Base-by-base conservation (phyloP, 1,140 invertebrate genomes). In the Chironomus tepperi region DNA sequence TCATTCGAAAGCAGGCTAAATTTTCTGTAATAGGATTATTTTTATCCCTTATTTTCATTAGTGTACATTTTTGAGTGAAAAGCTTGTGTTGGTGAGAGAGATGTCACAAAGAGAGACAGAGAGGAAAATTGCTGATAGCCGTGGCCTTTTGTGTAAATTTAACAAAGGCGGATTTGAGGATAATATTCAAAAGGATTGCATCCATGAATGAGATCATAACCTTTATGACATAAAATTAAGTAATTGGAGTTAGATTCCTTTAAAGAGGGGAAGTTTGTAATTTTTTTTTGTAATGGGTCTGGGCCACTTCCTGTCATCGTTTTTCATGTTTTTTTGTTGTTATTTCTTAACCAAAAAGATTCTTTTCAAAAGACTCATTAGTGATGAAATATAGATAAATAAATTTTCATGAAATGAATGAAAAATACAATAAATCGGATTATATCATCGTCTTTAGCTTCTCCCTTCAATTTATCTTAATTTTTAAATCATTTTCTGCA, bases 41-140 rank as follows among this genome's bases (percentile, higher is more conserved):
- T 57, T 57, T n/a, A 57, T 57, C 47, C 47, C n/a, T 57, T 57
- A n/a, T 57, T n/a, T 57, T n/a, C 47, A 57, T n/a, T 57, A 34
- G 24, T 57, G 47, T 15, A 34, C 47, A n/a, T 3, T 57, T 57
- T 15, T 57, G 24, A 34, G 24, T 34, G 24, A 34, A 34, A 34
- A 34, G 47, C 47, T 57, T 15, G 43, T 47, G 7, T n/a, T 15
- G n/a, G 10, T n/a, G n/a, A 15, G 47, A 47, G 8, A 57, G 10
- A n/a, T 57, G 10, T 57, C 9, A 57, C 47, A 57, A 12, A 57
- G 12, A 57, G 47, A 57, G 47, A 57, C 15, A 57, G n/a, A 57
- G 0, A 12, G 47, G 47, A 57, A 12, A 57, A 57, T 15, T 5
- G n/a, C 47, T 34, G 24, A 34, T 34, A 5, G 24, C 24, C 24